These are phyloP conservation scores for Agonopterix alstromeriana DNA, from an alignment of 2,888 invertebrate species.

Conservation along the genomic window DNA sequence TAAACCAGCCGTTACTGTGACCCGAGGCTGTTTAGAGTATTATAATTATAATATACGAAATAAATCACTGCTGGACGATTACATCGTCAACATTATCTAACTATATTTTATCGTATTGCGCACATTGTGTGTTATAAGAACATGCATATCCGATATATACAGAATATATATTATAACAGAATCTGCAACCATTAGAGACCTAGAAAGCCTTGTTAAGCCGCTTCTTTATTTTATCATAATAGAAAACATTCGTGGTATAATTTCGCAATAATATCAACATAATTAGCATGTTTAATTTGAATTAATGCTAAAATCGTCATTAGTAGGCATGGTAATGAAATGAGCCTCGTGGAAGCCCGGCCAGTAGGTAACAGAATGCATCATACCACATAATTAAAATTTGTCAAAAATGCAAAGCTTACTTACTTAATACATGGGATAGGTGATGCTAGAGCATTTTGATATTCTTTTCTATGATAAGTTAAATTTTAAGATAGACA, in stretches of 20 bases:
- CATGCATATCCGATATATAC: slow-evolving; percentile 35
- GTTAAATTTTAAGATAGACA: no score
- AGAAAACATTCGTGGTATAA: background rate
- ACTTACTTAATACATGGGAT: no score
- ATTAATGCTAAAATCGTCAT: no score
- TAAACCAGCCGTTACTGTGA: slow-evolving; percentile 32
- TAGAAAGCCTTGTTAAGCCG: background rate
- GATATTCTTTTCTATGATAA: no score
- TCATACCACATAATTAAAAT: no score
- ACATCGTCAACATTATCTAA: slow-evolving; percentile 34
- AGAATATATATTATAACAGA: slow-evolving; percentile 3
- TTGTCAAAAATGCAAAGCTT: no score
- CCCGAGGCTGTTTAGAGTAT: slow-evolving; percentile 32
- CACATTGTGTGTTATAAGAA: slow-evolving; percentile 13
- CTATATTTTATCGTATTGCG: slow-evolving; percentile 14
- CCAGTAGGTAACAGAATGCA: no score
- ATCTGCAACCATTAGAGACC: background rate
- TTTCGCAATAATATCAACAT: background rate
- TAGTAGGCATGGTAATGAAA: no score
- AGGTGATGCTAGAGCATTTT: no score
- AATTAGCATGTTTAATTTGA: no score
- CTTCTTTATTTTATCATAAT: background rate
- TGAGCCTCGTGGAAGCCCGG: no score
- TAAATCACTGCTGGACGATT: slow-evolving; percentile 25
- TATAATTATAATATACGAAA: slow-evolving; percentile 29